Conservation (phyloP, 2,888 invertebrate genomes). For the Tenthredo mesomela region DNA sequence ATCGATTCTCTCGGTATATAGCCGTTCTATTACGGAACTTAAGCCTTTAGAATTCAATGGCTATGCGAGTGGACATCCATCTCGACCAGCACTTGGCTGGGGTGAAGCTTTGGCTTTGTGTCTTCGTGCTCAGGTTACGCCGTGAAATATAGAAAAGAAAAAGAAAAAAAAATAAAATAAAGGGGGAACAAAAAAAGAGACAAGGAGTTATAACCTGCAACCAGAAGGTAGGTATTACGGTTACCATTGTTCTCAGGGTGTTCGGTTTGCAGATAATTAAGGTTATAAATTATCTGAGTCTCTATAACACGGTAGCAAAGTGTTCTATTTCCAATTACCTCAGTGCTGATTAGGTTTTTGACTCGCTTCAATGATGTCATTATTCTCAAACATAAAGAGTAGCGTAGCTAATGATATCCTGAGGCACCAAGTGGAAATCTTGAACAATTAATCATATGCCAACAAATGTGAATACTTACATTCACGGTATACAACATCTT, state of each 20-base stretch:
- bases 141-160: neutral
- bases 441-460: neutral
- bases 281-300: neutral
- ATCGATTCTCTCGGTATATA: conserved; percentile 13
- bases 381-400: conserved; percentile 1
- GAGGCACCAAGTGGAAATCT: neutral
- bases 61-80: conserved; percentile 32
- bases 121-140: conserved; percentile 28
- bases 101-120: conserved; percentile 35
- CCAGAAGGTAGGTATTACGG: neutral
- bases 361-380: neutral
- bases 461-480: neutral
- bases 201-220: conserved; percentile 16
- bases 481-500: neutral
- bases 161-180: neutral
- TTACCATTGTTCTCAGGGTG: conserved; percentile 20
- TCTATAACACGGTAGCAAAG: neutral
- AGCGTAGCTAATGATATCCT: neutral
- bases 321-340: neutral
- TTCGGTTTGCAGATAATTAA: conserved; percentile 23
- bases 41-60: conserved; percentile 34
- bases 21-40: conserved; percentile 14
- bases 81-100: conserved; percentile 21
- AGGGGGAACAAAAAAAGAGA: neutral
- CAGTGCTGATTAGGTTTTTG: neutral